Evolutionary conservation across 2,888 invertebrate genomes (phyloP).

Genomic region (Tyria jacobaeae): DNA sequence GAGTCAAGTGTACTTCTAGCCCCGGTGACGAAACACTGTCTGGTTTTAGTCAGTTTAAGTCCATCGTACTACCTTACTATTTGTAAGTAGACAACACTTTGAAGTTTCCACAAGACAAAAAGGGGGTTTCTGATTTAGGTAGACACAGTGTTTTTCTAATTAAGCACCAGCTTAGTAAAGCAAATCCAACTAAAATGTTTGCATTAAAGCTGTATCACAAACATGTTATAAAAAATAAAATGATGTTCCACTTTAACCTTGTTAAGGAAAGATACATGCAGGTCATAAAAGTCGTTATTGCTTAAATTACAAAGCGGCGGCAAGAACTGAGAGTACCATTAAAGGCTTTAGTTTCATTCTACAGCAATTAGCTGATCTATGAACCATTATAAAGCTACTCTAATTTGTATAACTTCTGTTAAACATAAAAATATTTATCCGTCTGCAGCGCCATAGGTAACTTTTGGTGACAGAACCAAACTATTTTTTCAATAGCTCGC

Average conservation of each 20-base stretch:
- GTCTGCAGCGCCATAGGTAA: too few species aligned
- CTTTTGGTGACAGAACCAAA: too few species aligned
- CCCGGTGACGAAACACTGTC: too few species aligned
- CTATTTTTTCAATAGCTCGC: too few species aligned
- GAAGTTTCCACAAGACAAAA: too few species aligned
- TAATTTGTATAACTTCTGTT: background rate
- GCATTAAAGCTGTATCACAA: background rate
- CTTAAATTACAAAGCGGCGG: constrained; percentile 61
- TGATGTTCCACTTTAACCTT: constrained; percentile 54
- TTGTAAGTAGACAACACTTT: too few species aligned
- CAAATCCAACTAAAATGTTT: background rate
- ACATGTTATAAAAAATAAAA: constrained; percentile 33
- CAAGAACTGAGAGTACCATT: constrained; percentile 58
- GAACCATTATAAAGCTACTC: constrained; percentile 43
- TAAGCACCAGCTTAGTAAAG: background rate
- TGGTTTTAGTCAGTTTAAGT: too few species aligned
- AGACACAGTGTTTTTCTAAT: too few species aligned
- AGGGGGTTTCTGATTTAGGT: background rate
- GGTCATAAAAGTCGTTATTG: constrained; percentile 66
- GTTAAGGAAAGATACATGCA: constrained; percentile 54
- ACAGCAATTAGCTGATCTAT: constrained; percentile 59
- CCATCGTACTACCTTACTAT: too few species aligned
- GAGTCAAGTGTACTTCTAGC: too few species aligned
- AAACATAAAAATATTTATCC: constrained; percentile 2
- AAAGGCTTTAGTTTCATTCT: constrained; percentile 58